Conservation (phyloP, 2,113 vertebrate genomes). For the Amphilophus citrinellus region DNA sequence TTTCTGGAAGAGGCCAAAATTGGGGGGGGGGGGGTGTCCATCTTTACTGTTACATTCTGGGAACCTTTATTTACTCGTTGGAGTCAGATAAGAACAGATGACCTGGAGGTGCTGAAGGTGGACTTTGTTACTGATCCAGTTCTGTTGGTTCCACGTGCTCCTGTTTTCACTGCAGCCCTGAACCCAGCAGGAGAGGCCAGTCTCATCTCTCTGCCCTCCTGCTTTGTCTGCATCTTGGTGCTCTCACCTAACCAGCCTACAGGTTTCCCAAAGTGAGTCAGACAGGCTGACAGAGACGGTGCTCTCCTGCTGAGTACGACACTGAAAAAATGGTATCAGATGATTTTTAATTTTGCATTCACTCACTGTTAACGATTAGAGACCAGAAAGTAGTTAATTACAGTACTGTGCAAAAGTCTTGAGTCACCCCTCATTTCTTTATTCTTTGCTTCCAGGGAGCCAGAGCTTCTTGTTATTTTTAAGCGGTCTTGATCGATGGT, state of each 20-base stretch:
- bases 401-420: too few species aligned
- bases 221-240: background rate
- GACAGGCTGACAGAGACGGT: background rate
- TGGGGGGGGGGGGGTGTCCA: background rate
- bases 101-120: background rate
- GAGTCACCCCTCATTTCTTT: too few species aligned
- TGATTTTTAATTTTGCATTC: background rate
- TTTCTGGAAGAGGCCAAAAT: background rate
- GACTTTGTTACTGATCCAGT: background rate
- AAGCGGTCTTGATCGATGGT: too few species aligned
- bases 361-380: too few species aligned
- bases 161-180: background rate
- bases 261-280: background rate
- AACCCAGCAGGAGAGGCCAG: background rate
- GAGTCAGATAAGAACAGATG: background rate
- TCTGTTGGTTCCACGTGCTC: background rate
- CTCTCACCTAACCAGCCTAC: background rate
- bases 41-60: background rate
- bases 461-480: too few species aligned
- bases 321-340: background rate
- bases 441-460: too few species aligned
- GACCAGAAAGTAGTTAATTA: too few species aligned
- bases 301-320: background rate
- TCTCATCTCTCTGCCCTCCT: background rate
- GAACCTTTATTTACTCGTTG: background rate